Percentiles rank a stretch among this genome's conserved stretches.
Evolutionary conservation across 2,888 invertebrate genomes (phyloP).

Genomic region (Embidobia sp.): DNA sequence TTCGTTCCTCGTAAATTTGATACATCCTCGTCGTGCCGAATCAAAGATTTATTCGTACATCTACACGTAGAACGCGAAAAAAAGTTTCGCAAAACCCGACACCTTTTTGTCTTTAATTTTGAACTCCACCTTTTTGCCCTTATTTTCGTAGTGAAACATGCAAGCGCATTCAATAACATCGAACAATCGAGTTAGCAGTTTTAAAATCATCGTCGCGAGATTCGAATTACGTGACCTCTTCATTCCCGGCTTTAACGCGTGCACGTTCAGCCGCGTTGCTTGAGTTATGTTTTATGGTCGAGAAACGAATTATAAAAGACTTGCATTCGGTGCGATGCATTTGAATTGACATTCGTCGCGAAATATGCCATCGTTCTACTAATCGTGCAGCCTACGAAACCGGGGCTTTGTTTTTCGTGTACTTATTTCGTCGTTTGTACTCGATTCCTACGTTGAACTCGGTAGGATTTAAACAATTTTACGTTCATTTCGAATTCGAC

Average conservation of each 20-base stretch:
- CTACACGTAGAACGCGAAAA: not conserved
- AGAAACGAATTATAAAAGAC: conserved; percentile 41
- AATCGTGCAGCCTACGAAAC: conserved; percentile 13
- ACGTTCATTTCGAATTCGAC: too few species aligned
- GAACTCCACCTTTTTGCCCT: not conserved
- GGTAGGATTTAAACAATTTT: too few species aligned
- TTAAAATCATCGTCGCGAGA: conserved; percentile 48
- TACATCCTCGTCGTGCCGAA: conserved; percentile 8
- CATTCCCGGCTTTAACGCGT: conserved; percentile 12
- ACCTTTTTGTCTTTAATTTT: not conserved
- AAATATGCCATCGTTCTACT: conserved; percentile 9
- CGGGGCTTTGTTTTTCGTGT: too few species aligned
- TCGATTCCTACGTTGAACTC: too few species aligned
- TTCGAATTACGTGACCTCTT: conserved; percentile 36
- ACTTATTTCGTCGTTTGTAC: too few species aligned
- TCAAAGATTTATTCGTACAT: conserved; percentile 36
- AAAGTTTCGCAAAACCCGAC: not conserved
- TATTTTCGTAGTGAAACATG: conserved; percentile 1
- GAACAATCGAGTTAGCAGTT: conserved; percentile 43
- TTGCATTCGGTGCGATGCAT: conserved; percentile 20
- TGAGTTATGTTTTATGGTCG: conserved; percentile 42
- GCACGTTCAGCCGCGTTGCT: conserved; percentile 22
- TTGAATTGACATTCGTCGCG: conserved; percentile 17
- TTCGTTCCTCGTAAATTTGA: conserved; percentile 23
- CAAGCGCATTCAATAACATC: conserved; percentile 37